Evolutionary conservation across 2,113 vertebrate genomes (phyloP).

Genomic region (Mugil cephalus): DNA sequence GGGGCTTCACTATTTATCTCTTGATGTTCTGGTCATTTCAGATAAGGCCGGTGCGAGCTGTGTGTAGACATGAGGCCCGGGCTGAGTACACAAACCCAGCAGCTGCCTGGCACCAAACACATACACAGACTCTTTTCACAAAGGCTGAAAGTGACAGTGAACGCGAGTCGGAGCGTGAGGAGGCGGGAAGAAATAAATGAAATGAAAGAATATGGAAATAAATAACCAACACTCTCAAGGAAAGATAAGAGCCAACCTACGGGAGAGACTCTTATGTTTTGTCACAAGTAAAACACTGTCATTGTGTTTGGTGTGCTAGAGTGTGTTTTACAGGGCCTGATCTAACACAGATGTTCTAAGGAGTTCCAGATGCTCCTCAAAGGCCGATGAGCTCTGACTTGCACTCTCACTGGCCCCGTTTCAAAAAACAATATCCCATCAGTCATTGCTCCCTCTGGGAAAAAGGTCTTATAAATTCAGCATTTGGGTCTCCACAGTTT

Average conservation of each 20-base stretch:
- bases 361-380: slow-evolving; percentile 75
- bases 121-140: slow-evolving; percentile 48
- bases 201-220: slow-evolving; percentile 59
- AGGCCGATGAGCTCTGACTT: slow-evolving; percentile 63
- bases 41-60: slow-evolving; percentile 75
- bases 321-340: slow-evolving; percentile 59
- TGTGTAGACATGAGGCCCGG: slow-evolving; percentile 75
- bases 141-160: slow-evolving; percentile 54
- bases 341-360: slow-evolving; percentile 75
- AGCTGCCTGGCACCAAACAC: slow-evolving; percentile 67
- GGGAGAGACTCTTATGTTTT: slow-evolving; percentile 34
- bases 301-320: slow-evolving; percentile 40
- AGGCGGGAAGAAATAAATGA: slow-evolving; percentile 37
- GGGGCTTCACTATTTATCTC: slow-evolving; percentile 70
- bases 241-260: slow-evolving; percentile 51
- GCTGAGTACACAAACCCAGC: slow-evolving; percentile 80
- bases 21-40: slow-evolving; percentile 77
- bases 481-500: slow-evolving; percentile 31
- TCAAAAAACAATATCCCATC: slow-evolving; percentile 72
- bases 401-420: slow-evolving; percentile 51
- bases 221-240: slow-evolving; percentile 48
- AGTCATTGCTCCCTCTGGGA: slow-evolving; percentile 66
- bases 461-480: slow-evolving; percentile 51
- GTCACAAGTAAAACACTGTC: slow-evolving; percentile 32
- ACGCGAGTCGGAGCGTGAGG: slow-evolving; percentile 5